phyloP scores from a whole-genome alignment of 2,797 vertebrate genomes.

The Brachyrhaphis roseni region DNA sequence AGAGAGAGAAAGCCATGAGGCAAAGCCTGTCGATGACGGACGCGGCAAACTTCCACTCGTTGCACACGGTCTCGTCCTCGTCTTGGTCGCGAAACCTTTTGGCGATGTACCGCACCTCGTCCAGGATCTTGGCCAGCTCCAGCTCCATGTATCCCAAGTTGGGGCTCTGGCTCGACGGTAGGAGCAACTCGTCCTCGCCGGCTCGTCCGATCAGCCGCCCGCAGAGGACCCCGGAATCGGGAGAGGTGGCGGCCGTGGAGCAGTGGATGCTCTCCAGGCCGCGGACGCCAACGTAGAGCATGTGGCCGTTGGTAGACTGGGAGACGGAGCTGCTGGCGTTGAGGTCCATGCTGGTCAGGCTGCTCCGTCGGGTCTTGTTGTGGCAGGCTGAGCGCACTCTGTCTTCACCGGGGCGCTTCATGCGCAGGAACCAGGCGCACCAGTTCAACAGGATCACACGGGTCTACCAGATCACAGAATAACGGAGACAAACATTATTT shows the following conservation, averaged over 20 bases:
- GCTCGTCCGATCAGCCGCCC: slow-evolving; percentile 48
- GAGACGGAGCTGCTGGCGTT: slow-evolving; percentile 75
- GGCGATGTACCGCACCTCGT: slow-evolving; percentile 89
- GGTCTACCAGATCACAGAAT: slow-evolving; percentile 76
- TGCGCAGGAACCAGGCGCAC: slow-evolving; percentile 96
- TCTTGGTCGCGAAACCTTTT: slow-evolving; percentile 89
- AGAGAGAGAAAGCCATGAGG: slow-evolving; percentile 92
- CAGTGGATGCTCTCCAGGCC: slow-evolving; percentile 85
- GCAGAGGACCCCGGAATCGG: slow-evolving; percentile 72
- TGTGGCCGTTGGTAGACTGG: slow-evolving; percentile 83
- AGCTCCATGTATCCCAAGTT: slow-evolving; percentile 44
- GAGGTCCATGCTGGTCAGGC: slow-evolving; percentile 88
- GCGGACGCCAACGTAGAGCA: slow-evolving; percentile 87
- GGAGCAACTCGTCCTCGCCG: slow-evolving; percentile 72
- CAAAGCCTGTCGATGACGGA: slow-evolving; percentile 95
- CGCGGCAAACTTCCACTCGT: slow-evolving; percentile 96
- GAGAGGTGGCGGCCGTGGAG: slow-evolving; percentile 61
- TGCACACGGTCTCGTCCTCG: slow-evolving; percentile 84
- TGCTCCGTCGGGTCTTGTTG: slow-evolving; percentile 83
- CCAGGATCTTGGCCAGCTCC: slow-evolving; percentile 82
- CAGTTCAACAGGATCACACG: slow-evolving; percentile 93
- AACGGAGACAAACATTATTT: not conserved
- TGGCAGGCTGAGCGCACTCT: slow-evolving; percentile 86
- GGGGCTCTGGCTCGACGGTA: slow-evolving; percentile 57
- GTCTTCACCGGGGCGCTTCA: slow-evolving; percentile 92